These are phyloP conservation scores for Apamea epomidion DNA, from an alignment of 2,888 invertebrate species.

Conservation along the genomic window DNA sequence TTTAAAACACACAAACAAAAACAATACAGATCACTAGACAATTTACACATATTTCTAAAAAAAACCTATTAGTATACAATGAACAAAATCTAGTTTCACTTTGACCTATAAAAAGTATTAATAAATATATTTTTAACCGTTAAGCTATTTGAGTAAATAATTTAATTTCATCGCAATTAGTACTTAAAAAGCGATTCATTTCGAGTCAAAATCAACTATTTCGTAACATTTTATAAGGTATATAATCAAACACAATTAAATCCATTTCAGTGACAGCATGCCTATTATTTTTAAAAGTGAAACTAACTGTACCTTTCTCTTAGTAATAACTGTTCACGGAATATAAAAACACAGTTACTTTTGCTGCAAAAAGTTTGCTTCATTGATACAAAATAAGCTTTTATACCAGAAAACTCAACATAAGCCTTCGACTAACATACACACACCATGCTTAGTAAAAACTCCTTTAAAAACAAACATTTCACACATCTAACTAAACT, in stretches of 20 bases:
- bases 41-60: conserved; percentile 13
- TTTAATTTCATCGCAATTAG: background rate
- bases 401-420: conserved; percentile 60
- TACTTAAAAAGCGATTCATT: conserved; percentile 32
- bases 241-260: background rate
- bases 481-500: conserved; percentile 58
- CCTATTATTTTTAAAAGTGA: conserved; percentile 6
- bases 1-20: conserved; percentile 10
- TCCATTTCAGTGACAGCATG: conserved; percentile 18
- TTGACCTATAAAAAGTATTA: background rate
- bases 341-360: conserved; percentile 5
- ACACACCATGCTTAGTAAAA: conserved; percentile 62
- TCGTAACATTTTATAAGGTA: background rate
- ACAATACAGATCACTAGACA: conserved; percentile 11
- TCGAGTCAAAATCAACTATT: conserved; percentile 1
- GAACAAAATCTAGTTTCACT: background rate
- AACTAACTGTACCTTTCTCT: conserved; percentile 5
- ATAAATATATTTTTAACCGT: background rate
- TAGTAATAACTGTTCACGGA: background rate
- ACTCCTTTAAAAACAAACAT: conserved; percentile 44
- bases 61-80: conserved; percentile 2
- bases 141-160: background rate
- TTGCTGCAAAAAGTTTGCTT: conserved; percentile 5
- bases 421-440: conserved; percentile 64
- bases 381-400: conserved; percentile 41